Percentiles rank a stretch among this genome's conserved stretches.
Conservation (phyloP, 2,888 invertebrate genomes). For the Cylindroiulus punctatus region DNA sequence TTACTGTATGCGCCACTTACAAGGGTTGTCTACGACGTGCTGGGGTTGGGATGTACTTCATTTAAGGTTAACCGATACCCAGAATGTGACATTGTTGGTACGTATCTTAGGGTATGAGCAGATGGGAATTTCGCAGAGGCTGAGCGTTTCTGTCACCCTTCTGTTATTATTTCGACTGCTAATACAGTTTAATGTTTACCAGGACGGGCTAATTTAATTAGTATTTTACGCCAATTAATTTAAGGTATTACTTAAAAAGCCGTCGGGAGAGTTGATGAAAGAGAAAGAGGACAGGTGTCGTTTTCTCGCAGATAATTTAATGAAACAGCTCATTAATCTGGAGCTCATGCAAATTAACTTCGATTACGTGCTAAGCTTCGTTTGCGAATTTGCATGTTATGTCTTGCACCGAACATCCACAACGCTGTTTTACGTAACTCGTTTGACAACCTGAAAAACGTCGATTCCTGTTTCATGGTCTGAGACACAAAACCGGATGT, state of each 20-base stretch:
- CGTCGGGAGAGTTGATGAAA: constrained; percentile 13
- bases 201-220: constrained; percentile 32
- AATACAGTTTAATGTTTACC: constrained; percentile 12
- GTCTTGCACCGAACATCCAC: not conserved
- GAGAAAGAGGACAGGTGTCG: constrained; percentile 32
- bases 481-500: not conserved
- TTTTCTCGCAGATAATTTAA: constrained; percentile 32
- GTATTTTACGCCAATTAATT: constrained; percentile 32
- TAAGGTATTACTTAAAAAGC: not conserved
- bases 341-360: constrained; percentile 25
- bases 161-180: constrained; percentile 12
- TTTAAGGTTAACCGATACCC: too few relatives aligned
- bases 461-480: not conserved
- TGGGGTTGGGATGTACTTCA: too few relatives aligned
- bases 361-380: constrained; percentile 19
- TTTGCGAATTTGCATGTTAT: not conserved
- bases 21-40: too few relatives aligned
- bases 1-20: too few relatives aligned
- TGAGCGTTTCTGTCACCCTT: not conserved
- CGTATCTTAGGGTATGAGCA: not conserved
- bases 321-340: not conserved
- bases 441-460: not conserved
- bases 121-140: not conserved
- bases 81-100: not conserved
- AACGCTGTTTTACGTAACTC: constrained; percentile 5